Percentiles rank a stretch among this genome's conserved stretches.
phyloP scores from a whole-genome alignment of 2,888 invertebrate genomes.

The Mesochorus sp. region DNA sequence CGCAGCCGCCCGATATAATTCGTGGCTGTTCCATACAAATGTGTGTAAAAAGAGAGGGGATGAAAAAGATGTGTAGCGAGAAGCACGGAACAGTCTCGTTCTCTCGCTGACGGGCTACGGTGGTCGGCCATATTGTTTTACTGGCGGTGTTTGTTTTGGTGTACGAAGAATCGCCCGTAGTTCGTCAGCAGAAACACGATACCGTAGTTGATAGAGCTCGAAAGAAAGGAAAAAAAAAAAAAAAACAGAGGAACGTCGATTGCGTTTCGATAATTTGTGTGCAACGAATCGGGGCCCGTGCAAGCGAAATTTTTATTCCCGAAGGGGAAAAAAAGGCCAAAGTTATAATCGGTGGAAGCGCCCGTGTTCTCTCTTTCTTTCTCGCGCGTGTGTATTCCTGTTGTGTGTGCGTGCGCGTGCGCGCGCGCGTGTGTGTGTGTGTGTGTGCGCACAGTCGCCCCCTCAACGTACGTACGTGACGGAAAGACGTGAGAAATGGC shows the following conservation, averaged over 20 bases:
- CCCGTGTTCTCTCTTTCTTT: neutral
- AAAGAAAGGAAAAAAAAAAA: slow-evolving; percentile 21
- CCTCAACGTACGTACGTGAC: slow-evolving; percentile 62
- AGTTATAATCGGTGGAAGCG: slow-evolving; percentile 47
- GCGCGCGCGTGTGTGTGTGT: no score
- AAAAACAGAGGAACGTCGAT: neutral
- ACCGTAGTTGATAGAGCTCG: slow-evolving; percentile 9
- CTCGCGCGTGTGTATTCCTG: slow-evolving; percentile 23
- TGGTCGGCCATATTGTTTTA: slow-evolving; percentile 80
- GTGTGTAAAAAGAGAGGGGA: slow-evolving; percentile 12
- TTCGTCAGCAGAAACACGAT: slow-evolving; percentile 67
- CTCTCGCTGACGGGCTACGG: slow-evolving; percentile 71
- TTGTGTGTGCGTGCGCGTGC: no score
- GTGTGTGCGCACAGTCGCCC: neutral
- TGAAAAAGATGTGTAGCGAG: slow-evolving; percentile 69
- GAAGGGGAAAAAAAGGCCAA: neutral
- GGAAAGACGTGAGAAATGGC: slow-evolving; percentile 89
- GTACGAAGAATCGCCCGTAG: slow-evolving; percentile 63
- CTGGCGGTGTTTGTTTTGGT: slow-evolving; percentile 80
- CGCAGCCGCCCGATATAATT: neutral
- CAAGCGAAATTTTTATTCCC: neutral
- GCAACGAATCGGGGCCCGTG: neutral
- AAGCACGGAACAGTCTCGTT: slow-evolving; percentile 68
- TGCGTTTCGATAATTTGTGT: neutral
- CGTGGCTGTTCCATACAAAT: neutral